A percentile compares a stretch with the other conserved stretches of the same genome.
Conservation (phyloP, 2,113 vertebrate species). For the Ictalurus furcatus region DNA sequence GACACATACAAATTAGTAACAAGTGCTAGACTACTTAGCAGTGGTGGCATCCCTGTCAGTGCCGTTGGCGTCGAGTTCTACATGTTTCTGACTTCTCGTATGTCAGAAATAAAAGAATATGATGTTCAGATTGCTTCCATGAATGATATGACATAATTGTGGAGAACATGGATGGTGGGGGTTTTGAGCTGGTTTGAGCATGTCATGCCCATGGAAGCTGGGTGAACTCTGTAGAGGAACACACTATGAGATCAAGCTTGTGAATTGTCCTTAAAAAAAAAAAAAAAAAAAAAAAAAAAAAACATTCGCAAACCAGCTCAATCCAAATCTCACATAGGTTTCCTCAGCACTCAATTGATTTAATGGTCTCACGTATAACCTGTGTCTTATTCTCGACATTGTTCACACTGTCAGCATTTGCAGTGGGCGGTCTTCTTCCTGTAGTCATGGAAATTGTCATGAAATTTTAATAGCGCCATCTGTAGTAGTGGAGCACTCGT, state of each 20-base stretch:
- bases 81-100: not conserved
- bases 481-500: not conserved
- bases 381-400: not conserved
- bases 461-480: not conserved
- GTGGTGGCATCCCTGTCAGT: not conserved
- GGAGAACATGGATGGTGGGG: not conserved
- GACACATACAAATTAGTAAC: not conserved
- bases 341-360: not conserved
- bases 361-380: not conserved
- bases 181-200: not conserved
- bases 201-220: not conserved
- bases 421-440: not conserved
- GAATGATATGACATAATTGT: not conserved
- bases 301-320: not conserved
- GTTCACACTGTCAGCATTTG: not conserved
- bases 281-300: not conserved
- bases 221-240: not conserved
- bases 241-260: no score
- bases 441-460: not conserved
- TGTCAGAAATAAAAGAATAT: not conserved
- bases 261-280: not conserved
- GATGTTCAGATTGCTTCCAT: not conserved
- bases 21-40: not conserved
- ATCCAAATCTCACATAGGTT: not conserved
- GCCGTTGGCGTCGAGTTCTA: not conserved